Conservation (phyloP, 2,113 vertebrate species). For the Chaetura pelagica region DNA sequence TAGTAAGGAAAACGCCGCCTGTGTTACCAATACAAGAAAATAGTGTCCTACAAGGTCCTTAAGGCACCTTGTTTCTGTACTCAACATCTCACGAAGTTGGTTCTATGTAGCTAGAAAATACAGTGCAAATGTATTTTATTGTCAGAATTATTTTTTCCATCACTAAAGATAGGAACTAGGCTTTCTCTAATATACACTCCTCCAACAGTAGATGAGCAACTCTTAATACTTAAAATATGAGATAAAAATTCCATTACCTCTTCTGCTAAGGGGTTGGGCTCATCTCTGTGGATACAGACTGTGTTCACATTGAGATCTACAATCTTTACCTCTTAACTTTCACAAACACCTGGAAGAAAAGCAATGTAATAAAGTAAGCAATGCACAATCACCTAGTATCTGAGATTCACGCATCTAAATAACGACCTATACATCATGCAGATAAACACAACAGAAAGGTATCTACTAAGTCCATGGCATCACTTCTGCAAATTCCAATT, state of each 20-base stretch:
- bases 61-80: not conserved
- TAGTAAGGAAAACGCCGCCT: not conserved
- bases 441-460: not conserved
- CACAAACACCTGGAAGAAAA: not conserved
- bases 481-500: not conserved
- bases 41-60: not conserved
- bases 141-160: not conserved
- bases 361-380: not conserved
- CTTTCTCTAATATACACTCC: not conserved
- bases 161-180: not conserved
- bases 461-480: not conserved
- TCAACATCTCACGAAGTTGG: not conserved
- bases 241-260: not conserved
- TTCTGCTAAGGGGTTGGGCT: not conserved
- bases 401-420: not conserved
- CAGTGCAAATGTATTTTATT: not conserved
- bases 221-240: not conserved
- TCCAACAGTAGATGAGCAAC: not conserved
- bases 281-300: not conserved
- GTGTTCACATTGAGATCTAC: not conserved
- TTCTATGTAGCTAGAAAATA: not conserved
- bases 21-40: not conserved
- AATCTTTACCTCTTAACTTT: not conserved
- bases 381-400: accelerated
- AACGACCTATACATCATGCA: not conserved